Conservation (phyloP, 2,888 invertebrate species). For the Invenusta paracnida region DNA sequence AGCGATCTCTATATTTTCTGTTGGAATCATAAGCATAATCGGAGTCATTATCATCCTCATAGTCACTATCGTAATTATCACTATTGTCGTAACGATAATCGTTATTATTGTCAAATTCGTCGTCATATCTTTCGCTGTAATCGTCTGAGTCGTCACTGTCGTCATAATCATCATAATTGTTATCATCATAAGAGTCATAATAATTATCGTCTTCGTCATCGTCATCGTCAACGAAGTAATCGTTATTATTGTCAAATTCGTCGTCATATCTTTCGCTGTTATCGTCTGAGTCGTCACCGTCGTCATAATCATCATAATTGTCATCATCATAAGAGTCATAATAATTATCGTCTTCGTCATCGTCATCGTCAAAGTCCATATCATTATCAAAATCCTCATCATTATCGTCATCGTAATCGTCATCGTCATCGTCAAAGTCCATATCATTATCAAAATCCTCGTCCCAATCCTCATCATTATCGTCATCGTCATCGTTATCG, state of each 20-base stretch:
- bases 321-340: neutral
- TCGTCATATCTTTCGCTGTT: neutral
- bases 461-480: neutral
- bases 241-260: neutral
- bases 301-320: neutral
- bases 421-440: neutral
- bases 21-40: no score
- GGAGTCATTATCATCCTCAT: no score
- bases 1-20: no score
- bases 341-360: neutral
- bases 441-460: neutral
- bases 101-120: no score
- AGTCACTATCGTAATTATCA: no score
- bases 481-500: neutral
- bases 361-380: neutral
- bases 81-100: no score
- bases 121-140: no score
- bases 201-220: neutral
- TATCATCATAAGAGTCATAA: no score
- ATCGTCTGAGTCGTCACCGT: neutral
- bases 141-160: neutral
- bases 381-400: neutral
- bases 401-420: neutral
- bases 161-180: neutral
- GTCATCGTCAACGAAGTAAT: neutral